Conservation (phyloP, 2,888 invertebrate genomes). For the Eupithecia inturbata region DNA sequence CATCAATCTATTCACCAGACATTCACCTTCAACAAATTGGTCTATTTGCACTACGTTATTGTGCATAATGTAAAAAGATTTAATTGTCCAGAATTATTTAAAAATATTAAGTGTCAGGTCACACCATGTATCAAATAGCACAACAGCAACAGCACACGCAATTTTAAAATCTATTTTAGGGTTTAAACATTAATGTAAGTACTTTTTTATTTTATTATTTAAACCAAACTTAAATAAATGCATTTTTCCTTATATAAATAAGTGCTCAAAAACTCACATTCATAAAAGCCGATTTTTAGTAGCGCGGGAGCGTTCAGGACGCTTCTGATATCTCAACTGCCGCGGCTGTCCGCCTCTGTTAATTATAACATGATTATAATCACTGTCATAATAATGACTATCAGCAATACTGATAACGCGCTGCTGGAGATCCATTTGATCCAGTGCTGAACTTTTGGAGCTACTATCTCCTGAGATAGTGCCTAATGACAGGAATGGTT, state of each 20-base stretch:
- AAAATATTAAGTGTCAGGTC: too few species aligned
- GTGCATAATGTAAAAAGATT: too few species aligned
- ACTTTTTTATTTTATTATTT: too few species aligned
- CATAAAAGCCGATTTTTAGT: background rate
- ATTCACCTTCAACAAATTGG: too few species aligned
- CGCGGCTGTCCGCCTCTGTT: slow-evolving; percentile 17
- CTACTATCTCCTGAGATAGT: background rate
- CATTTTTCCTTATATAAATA: background rate
- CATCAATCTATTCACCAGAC: too few species aligned
- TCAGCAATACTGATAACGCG: slow-evolving; percentile 38
- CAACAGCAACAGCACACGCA: too few species aligned
- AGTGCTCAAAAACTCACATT: slow-evolving; percentile 25
- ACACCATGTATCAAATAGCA: too few species aligned
- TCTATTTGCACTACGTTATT: too few species aligned
- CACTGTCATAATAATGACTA: slow-evolving; percentile 10
- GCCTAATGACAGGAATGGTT: background rate
- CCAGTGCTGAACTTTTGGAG: slow-evolving; percentile 26
- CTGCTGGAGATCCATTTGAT: slow-evolving; percentile 41
- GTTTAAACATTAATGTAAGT: too few species aligned
- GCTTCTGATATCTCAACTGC: slow-evolving; percentile 26
- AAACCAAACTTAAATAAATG: too few species aligned
- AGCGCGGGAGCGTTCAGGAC: slow-evolving; percentile 12
- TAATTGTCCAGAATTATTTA: too few species aligned
- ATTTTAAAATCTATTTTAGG: too few species aligned
- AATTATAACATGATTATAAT: slow-evolving; percentile 5